A percentile compares a stretch with the other conserved stretches of the same genome.
These are phyloP conservation scores for Drosophila pandora DNA, from an alignment of 1,140 invertebrate genomes.

Conservation along the genomic window DNA sequence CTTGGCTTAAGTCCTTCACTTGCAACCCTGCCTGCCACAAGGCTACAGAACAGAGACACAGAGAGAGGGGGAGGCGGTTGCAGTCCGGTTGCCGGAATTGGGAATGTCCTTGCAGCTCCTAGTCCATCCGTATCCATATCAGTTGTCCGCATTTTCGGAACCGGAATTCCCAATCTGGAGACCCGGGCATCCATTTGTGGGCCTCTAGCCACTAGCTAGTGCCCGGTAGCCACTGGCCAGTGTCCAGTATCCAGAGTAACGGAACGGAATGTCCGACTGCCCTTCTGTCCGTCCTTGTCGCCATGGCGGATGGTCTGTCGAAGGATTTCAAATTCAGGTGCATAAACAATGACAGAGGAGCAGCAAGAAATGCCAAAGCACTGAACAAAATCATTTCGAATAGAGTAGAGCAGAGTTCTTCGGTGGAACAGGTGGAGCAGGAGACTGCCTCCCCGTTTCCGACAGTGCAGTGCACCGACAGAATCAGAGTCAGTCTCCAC, in stretches of 20 bases:
- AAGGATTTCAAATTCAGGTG: constrained; percentile 64
- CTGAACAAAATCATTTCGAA: background rate
- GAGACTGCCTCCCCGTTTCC: background rate
- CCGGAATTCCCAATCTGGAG: constrained; percentile 1
- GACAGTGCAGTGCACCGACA: constrained; percentile 7
- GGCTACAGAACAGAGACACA: background rate
- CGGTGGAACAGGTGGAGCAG: too few relatives aligned
- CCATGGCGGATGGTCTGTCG: constrained; percentile 10
- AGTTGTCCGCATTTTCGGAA: background rate
- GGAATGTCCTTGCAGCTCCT: background rate
- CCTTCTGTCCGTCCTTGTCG: background rate
- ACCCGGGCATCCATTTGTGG: constrained; percentile 23
- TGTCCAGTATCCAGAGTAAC: constrained; percentile 14
- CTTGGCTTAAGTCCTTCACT: constrained; percentile 43
- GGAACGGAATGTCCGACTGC: background rate
- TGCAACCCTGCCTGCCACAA: constrained; percentile 1
- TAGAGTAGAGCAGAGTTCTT: background rate
- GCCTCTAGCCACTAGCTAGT: constrained; percentile 25
- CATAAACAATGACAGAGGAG: constrained; percentile 61
- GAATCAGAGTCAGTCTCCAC: constrained; percentile 1
- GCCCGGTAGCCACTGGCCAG: constrained; percentile 29
- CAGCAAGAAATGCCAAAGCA: background rate
- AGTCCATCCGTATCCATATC: background rate
- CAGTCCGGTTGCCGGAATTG: background rate
- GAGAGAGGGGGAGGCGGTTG: background rate